These are phyloP conservation scores for Propithecus perrieri DNA, from an alignment of 2,797 vertebrate species.

Conservation along the genomic window DNA sequence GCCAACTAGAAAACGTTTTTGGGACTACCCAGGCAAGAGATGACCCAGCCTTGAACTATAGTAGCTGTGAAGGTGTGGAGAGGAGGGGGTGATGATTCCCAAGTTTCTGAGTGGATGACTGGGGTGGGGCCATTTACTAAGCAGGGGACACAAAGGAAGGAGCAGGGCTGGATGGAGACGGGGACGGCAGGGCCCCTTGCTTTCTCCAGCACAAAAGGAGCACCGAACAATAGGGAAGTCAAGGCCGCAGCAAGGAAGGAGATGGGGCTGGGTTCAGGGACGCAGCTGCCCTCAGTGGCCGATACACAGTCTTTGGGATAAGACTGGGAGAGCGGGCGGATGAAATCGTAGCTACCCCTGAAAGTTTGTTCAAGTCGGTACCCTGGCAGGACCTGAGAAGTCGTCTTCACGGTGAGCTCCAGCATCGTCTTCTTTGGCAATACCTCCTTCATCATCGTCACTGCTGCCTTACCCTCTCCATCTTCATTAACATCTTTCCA, in stretches of 20 bases:
- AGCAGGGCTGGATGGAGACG: background rate
- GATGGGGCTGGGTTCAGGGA: background rate
- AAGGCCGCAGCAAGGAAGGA: background rate
- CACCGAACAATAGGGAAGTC: background rate
- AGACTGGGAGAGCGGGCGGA: background rate
- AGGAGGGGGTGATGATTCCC: background rate
- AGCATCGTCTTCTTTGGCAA: background rate
- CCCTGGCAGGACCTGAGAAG: background rate
- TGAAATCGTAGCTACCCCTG: background rate
- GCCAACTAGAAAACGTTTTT: background rate
- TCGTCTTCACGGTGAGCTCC: background rate
- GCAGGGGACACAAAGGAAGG: background rate
- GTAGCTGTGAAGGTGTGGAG: background rate
- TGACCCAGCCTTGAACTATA: background rate
- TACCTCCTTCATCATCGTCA: background rate
- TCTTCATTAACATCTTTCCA: background rate
- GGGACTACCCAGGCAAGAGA: background rate
- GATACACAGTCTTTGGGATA: background rate
- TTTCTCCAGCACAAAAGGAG: background rate
- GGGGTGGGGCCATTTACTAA: background rate
- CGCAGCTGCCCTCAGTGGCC: background rate
- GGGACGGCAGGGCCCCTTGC: no score
- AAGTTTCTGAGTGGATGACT: background rate
- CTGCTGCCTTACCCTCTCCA: rapidly evolving
- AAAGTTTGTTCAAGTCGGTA: background rate